A percentile compares a stretch with the other conserved stretches of the same genome.
Evolutionary conservation across 2,888 invertebrate species (phyloP).

Genomic region (Pelosia muscerda): DNA sequence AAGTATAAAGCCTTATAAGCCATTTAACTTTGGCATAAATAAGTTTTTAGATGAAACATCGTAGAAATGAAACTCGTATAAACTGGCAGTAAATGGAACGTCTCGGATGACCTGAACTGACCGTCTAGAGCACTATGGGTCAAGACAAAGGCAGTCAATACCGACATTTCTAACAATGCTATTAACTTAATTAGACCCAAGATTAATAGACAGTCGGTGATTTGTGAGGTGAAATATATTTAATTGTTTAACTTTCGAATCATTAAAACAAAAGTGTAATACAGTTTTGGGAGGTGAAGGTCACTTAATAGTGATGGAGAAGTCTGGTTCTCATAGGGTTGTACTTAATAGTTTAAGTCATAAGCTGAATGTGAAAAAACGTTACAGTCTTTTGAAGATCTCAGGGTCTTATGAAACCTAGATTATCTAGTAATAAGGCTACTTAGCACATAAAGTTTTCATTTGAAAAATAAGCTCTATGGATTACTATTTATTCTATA

Average conservation of each 20-base stretch:
- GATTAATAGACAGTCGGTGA: not conserved
- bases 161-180: conserved; percentile 25
- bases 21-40: conserved; percentile 15
- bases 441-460: too few relatives aligned
- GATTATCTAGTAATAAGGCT: too few relatives aligned
- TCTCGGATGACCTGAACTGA: conserved; percentile 24
- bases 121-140: conserved; percentile 18
- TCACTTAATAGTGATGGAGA: not conserved
- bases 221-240: not conserved
- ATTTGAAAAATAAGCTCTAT: too few relatives aligned
- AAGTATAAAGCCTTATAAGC: not conserved
- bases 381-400: too few relatives aligned
- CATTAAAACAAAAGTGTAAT: not conserved
- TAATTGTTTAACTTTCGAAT: not conserved
- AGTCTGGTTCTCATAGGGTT: not conserved
- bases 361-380: too few relatives aligned
- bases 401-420: too few relatives aligned
- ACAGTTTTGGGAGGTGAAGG: not conserved
- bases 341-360: too few relatives aligned
- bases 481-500: too few relatives aligned
- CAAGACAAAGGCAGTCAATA: conserved; percentile 29
- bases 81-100: conserved; percentile 22
- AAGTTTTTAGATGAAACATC: conserved; percentile 20
- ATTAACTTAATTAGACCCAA: not conserved
- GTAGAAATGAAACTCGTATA: conserved; percentile 19